Conservation (phyloP, 2,113 vertebrate genomes). For the Nyctereutes procyonoides region DNA sequence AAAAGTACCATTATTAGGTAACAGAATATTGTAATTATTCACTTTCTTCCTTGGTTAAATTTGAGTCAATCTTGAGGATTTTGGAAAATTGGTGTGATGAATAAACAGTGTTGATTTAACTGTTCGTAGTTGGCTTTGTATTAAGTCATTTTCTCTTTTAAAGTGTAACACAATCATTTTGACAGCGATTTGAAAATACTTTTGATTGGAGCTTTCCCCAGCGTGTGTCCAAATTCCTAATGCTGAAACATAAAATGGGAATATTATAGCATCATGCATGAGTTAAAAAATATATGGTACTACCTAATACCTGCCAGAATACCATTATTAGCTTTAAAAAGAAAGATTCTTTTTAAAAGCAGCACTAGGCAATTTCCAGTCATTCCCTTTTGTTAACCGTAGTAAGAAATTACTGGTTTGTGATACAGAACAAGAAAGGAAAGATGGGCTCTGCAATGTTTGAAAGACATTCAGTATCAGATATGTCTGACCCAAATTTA, state of each 20-base stretch:
- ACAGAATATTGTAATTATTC: not conserved
- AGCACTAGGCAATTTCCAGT: not conserved
- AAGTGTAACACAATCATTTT: not conserved
- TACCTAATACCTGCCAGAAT: not conserved
- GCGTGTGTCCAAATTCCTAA: not conserved
- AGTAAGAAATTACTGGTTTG: not conserved
- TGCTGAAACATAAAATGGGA: not conserved
- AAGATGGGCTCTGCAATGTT: not conserved
- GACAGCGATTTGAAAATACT: not conserved
- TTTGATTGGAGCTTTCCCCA: not conserved
- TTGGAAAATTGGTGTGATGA: not conserved
- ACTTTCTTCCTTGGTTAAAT: not conserved
- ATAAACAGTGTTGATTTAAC: not conserved
- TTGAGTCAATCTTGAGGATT: not conserved
- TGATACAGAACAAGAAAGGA: not conserved
- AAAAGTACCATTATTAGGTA: not conserved
- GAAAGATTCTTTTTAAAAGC: not conserved
- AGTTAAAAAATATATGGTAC: not conserved
- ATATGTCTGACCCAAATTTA: not conserved
- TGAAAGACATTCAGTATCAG: not conserved
- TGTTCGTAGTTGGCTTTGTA: not conserved
- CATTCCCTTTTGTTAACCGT: not conserved
- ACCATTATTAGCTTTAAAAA: not conserved
- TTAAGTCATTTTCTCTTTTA: conserved; percentile 31
- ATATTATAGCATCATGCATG: not conserved